Evolutionary conservation across 2,888 invertebrate species (phyloP), one percentile per base, ranked within the genome.

Genomic region (Plagiodera versicolora): DNA sequence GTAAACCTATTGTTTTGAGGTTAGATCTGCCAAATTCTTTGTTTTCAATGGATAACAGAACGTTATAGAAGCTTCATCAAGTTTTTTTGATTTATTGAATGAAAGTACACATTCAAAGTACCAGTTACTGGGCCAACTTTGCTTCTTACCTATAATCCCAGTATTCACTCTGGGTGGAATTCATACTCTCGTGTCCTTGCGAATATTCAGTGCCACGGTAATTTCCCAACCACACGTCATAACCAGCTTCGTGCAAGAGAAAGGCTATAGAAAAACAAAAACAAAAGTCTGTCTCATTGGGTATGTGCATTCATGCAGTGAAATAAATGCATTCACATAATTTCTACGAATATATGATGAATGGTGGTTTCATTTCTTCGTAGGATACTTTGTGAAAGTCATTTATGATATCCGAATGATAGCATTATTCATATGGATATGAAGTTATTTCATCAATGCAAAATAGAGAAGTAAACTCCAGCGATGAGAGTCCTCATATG

Each of bases 211-310:
- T 75, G 53, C 79, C 79, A 59, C 79, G 67, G 60, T 75, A 78
- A 66, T 84, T 84, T 3, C 81, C 75, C 80, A 77, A 82, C 89
- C 80, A 90, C 0, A 83, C 82, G 60, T 84, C 83, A 61, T 80
- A 82, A 6, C 82, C 81, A 4, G 77, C 77, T 54, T 88, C 80
- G 77, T 83, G 81, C 79, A 89, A 61, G 44, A 74, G 67, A 69
- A 78, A 79, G 46, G 75, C 79, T 78, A 62, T 3, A 39, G 39
- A 39, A 39, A 39, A 71, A 72, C 39, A 30, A 30, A 16, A 48
- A 48, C 16, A 48, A 18, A 48, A 48, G n/a, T 48, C 14, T 14
- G 16, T 17, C 17, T 14, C 14, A 49, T 28, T 28, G 16, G 18
- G 30, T 50, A 4, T 11, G 19, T 35, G n/a, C 35, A n/a, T 20